A percentile compares a stretch with the other conserved stretches of the same genome.
These are phyloP conservation scores for Ambastaia sidthimunki DNA, from an alignment of 2,797 vertebrate species.

Conservation along the genomic window DNA sequence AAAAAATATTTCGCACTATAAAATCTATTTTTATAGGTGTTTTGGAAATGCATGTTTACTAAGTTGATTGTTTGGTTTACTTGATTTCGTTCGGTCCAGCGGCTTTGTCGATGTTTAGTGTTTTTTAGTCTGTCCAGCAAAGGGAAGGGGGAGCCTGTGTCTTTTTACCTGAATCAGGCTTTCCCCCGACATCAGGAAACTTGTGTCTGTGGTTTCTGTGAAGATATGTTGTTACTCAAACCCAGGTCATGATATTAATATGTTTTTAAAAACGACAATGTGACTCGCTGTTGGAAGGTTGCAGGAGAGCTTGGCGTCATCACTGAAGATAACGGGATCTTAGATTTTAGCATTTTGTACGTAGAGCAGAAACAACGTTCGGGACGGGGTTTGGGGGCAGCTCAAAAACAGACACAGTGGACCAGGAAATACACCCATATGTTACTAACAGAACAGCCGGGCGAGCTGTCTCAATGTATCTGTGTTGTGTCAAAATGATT, in stretches of 20 bases:
- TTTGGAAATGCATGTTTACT: constrained; percentile 86
- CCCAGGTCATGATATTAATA: constrained; percentile 67
- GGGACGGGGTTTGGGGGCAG: constrained; percentile 56
- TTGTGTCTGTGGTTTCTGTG: constrained; percentile 76
- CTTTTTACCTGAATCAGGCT: constrained; percentile 63
- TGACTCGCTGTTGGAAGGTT: constrained; percentile 57
- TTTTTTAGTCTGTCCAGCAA: constrained; percentile 73
- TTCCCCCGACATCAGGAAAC: constrained; percentile 74
- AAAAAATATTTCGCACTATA: constrained; percentile 85
- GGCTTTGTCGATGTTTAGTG: constrained; percentile 70
- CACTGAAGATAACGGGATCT: constrained; percentile 61
- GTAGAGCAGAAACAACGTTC: constrained; percentile 53
- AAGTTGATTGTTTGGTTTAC: constrained; percentile 74
- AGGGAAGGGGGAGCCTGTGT: constrained; percentile 66
- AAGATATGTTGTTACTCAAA: constrained; percentile 72
- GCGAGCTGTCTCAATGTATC: constrained; percentile 96
- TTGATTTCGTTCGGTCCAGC: constrained; percentile 71
- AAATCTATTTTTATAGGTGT: constrained; percentile 89
- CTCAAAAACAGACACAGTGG: constrained; percentile 74
- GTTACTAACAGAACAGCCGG: constrained; percentile 90
- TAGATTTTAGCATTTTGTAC: constrained; percentile 78
- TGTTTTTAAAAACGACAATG: constrained; percentile 60
- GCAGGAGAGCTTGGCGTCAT: constrained; percentile 69
- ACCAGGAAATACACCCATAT: constrained; percentile 98
- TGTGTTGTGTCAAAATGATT: constrained; percentile 99